Base-by-base conservation (phyloP, 2,888 invertebrate genomes). In the Pandemis corylana region DNA sequence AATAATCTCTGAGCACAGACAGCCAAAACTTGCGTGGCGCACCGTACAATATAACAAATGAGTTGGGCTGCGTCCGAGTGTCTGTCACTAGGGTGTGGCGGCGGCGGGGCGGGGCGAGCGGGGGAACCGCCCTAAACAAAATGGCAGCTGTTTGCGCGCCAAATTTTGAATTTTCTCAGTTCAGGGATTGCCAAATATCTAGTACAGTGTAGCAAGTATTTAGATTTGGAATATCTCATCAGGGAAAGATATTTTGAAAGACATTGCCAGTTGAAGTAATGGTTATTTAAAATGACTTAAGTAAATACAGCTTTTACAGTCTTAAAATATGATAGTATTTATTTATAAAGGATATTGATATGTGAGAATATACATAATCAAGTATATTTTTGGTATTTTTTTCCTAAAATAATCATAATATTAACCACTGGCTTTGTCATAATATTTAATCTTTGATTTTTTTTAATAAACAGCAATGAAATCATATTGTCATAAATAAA, bases 61-160 rank as follows among this genome's bases (percentile, higher is more conserved):
- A 93, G 87, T 92, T 94, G 94, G 93, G 94, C 90, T 92, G 92
- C 92, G 92, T 93, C 92, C 89, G 93, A 92, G 92, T 93, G 88
- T 87, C 87, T 88, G 87, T 79, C 82, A 86, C 88, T 87, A 87
- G 89, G 92, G 94, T 88, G 94, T 90, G 93, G 94, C 90, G 82
- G 88, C 86, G 83, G 87, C 87, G 90, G 91, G 95, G 95, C 95
- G 94, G 93, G 89, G 90, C 94, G 81, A 77, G 89, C 87, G 89
- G 91, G 92, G 93, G 86, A 86, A 84, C 92, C 95, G 95, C 95
- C 95, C 92, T 85, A 92, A 95, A 94, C 95, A 95, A 95, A 94
- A 95, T 95, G 95, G 95, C 95, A 90, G 90, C 90, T 86, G 88
- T 89, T 89, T 88, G 89, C 94, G 95, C 95, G 95, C 95, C 95